Evolutionary conservation across 2,113 vertebrate genomes (phyloP).

Genomic region (Sinocyclocheilus grahami): DNA sequence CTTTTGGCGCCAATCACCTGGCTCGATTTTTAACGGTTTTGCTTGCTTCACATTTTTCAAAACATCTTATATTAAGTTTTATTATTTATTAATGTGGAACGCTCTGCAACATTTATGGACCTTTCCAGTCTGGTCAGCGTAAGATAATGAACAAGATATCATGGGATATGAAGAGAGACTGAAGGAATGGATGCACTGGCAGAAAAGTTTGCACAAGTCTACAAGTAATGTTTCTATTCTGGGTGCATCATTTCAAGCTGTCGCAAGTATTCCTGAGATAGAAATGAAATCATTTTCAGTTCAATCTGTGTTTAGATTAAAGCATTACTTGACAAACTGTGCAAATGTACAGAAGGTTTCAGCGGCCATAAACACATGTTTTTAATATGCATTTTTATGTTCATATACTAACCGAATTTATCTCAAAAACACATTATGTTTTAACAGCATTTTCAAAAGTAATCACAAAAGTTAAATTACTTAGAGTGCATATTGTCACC

Average conservation of each 20-base stretch:
- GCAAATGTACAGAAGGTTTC: not conserved
- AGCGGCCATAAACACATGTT: not conserved
- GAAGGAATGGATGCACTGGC: not conserved
- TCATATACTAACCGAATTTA: not conserved
- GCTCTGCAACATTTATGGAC: constrained; percentile 12
- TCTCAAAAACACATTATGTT: not conserved
- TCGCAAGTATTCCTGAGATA: not conserved
- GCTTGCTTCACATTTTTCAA: constrained; percentile 20
- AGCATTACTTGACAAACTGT: not conserved
- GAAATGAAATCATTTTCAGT: not conserved
- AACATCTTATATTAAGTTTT: not conserved
- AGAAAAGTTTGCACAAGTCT: not conserved
- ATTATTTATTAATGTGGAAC: constrained; percentile 22
- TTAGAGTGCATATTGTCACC: not conserved
- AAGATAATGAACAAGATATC: not conserved
- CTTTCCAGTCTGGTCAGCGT: not conserved
- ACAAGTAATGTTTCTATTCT: not conserved
- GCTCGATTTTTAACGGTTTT: not conserved
- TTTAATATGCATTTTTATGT: not conserved
- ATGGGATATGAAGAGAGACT: not conserved
- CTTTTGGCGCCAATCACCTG: not conserved
- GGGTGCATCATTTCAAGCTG: not conserved
- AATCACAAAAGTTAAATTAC: not conserved
- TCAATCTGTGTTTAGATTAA: not conserved
- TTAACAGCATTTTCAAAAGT: not conserved